phyloP scores from a whole-genome alignment of 2,797 vertebrate species.

The Oreochromis grahami region DNA sequence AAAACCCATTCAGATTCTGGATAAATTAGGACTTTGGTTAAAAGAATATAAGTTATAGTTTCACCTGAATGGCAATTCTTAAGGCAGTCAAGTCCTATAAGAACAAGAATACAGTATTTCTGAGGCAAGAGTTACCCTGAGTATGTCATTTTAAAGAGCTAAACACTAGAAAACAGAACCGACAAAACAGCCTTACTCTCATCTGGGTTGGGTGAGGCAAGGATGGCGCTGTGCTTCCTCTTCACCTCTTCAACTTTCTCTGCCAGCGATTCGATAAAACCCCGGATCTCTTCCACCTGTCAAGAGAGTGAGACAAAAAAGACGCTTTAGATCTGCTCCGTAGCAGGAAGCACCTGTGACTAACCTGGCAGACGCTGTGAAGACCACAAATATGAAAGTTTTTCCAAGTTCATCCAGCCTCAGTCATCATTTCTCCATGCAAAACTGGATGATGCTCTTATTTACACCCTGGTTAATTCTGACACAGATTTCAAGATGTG shows the following conservation, averaged over 20 bases:
- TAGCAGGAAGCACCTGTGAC: conserved; percentile 10
- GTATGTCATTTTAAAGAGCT: background rate
- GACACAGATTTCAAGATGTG: background rate
- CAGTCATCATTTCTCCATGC: background rate
- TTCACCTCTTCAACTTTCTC: conserved; percentile 98
- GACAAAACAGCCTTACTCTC: conserved; percentile 57
- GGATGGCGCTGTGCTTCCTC: conserved; percentile 93
- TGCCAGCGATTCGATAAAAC: conserved; percentile 89
- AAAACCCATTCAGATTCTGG: background rate
- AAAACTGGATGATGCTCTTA: background rate
- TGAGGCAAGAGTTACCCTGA: background rate
- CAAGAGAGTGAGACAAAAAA: background rate
- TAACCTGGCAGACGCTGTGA: conserved; percentile 11
- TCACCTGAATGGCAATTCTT: background rate
- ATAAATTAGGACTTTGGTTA: background rate
- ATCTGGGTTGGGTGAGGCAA: conserved; percentile 90
- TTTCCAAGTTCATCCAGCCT: background rate
- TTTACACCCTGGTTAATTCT: background rate
- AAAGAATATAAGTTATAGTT: background rate
- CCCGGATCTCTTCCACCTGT: conserved; percentile 94
- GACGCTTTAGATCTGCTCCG: conserved; percentile 11
- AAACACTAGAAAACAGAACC: background rate
- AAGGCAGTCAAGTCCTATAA: background rate
- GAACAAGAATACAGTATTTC: background rate
- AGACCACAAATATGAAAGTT: background rate